Percentiles rank a stretch among this genome's conserved stretches.
Conservation (phyloP, 2,888 invertebrate species). For the Dioctria linearis region DNA sequence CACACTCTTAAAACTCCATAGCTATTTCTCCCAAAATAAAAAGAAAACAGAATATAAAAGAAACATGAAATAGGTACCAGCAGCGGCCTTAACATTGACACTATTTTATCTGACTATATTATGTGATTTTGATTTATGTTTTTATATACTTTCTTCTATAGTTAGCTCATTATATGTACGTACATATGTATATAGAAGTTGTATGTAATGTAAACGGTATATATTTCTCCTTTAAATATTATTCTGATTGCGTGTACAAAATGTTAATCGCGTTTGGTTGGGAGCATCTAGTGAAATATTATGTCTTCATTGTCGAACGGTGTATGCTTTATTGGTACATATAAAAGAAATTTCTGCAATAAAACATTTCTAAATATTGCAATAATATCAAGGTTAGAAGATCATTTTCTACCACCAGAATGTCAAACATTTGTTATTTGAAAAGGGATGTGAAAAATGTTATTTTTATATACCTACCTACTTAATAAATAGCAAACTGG, state of each 20-base stretch:
- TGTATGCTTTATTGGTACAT: background rate
- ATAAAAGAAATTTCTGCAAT: background rate
- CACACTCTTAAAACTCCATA: background rate
- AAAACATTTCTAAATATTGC: slow-evolving; percentile 33
- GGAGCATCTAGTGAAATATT: background rate
- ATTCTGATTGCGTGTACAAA: slow-evolving; percentile 30
- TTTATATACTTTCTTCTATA: slow-evolving; percentile 12
- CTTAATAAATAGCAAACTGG: too few species aligned
- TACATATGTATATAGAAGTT: too few species aligned
- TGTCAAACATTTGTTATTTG: too few species aligned
- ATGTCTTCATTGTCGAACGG: too few species aligned
- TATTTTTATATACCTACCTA: too few species aligned
- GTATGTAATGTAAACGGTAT: background rate
- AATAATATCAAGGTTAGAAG: slow-evolving; percentile 25
- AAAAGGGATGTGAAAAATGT: too few species aligned
- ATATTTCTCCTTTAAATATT: background rate
- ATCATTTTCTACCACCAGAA: too few species aligned
- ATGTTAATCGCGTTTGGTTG: slow-evolving; percentile 15
- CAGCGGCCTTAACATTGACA: slow-evolving; percentile 35
- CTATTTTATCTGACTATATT: background rate
- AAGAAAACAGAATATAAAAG: background rate
- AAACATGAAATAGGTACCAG: background rate
- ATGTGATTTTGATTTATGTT: slow-evolving; percentile 12
- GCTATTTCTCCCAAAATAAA: background rate
- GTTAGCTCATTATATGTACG: too few species aligned